Percentiles rank a stretch among this genome's conserved stretches.
Evolutionary conservation across 1,140 invertebrate species (phyloP).

Genomic region (Littorina saxatilis): DNA sequence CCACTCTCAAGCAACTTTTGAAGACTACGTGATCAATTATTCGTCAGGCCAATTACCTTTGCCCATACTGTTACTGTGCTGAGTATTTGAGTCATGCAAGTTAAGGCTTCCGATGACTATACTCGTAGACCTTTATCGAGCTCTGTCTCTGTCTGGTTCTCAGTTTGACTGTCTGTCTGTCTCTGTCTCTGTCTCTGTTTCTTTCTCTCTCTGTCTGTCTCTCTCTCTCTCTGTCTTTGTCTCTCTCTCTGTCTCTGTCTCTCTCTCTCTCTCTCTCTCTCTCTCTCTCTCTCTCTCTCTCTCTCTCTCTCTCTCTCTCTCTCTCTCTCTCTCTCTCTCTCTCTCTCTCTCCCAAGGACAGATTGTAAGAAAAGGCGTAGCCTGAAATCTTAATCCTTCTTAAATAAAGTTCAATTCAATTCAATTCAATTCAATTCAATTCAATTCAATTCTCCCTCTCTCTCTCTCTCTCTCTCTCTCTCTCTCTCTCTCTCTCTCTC

Average conservation of each 20-base stretch:
- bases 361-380: neutral
- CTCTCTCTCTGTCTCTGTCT: neutral
- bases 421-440: neutral
- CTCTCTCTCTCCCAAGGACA: neutral
- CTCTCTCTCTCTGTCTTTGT: slow-evolving; percentile 3
- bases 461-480: neutral
- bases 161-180: slow-evolving; percentile 16
- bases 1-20: too few relatives aligned
- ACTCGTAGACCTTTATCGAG: neutral
- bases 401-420: too few relatives aligned
- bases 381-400: too few relatives aligned
- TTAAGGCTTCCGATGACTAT: neutral
- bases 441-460: neutral
- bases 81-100: neutral
- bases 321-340: neutral
- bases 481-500: slow-evolving; percentile 12
- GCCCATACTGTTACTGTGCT: neutral
- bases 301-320: slow-evolving; percentile 10
- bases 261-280: slow-evolving; percentile 3
- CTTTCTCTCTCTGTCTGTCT: neutral
- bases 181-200: slow-evolving; percentile 13
- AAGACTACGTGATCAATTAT: too few relatives aligned
- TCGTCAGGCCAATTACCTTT: too few relatives aligned
- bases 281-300: neutral
- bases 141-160: neutral